Conservation (phyloP, 2,113 vertebrate species). For the Grus americana region DNA sequence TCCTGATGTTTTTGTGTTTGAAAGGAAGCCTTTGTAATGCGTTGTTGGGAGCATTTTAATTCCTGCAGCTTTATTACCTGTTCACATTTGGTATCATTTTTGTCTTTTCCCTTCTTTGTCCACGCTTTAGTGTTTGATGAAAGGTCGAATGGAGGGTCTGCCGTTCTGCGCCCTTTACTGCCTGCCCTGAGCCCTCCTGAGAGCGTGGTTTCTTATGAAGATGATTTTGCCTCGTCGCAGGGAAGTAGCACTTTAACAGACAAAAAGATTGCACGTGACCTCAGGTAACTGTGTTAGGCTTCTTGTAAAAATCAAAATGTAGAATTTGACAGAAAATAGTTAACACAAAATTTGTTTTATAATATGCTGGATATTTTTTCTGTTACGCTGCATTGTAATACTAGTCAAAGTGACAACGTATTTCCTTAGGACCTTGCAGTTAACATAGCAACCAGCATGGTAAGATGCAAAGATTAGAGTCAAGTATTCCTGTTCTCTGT, state of each 20-base stretch:
- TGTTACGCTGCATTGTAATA: not conserved
- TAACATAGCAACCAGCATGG: not conserved
- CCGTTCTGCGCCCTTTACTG: conserved; percentile 61
- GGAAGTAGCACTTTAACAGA: conserved; percentile 79
- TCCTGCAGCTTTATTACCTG: not conserved
- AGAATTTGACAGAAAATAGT: not conserved
- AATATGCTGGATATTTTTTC: not conserved
- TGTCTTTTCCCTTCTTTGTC: not conserved
- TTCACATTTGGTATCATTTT: not conserved
- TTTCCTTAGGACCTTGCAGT: not conserved
- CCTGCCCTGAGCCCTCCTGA: conserved; percentile 71
- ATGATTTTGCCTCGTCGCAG: conserved; percentile 86
- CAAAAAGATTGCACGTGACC: conserved; percentile 73
- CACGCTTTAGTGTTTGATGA: conserved; percentile 75
- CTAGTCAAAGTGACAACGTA: not conserved
- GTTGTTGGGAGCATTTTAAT: not conserved
- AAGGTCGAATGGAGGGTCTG: conserved; percentile 60
- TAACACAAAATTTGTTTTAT: not conserved
- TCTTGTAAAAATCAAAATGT: not conserved
- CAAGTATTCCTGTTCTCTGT: not conserved
- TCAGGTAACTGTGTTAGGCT: conserved; percentile 75
- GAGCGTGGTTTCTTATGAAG: conserved; percentile 80
- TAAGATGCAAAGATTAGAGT: not conserved
- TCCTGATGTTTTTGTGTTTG: not conserved
- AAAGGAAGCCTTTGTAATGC: not conserved